A percentile compares a stretch with the other conserved stretches of the same genome.
phyloP scores from a whole-genome alignment of 2,888 invertebrate genomes.

The Rhagonycha lutea region DNA sequence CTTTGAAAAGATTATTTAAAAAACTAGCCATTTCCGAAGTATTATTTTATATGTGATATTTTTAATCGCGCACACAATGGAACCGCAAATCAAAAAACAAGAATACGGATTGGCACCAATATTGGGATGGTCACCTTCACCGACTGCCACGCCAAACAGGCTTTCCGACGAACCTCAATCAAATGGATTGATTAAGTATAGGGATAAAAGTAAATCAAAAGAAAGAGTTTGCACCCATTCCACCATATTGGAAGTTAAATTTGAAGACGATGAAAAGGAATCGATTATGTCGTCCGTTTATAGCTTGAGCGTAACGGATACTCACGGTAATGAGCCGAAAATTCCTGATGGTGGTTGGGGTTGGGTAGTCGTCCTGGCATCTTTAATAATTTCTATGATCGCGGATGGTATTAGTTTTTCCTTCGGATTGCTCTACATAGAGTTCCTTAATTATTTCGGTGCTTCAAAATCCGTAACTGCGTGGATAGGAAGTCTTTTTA shows the following conservation, averaged over 20 bases:
- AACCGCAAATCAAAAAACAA: slow-evolving; percentile 24
- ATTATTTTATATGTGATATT: slow-evolving; percentile 17
- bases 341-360: slow-evolving; percentile 87
- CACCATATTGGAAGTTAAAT: slow-evolving; percentile 34
- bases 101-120: slow-evolving; percentile 25
- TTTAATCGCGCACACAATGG: slow-evolving; percentile 20
- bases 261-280: slow-evolving; percentile 33
- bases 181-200: neutral
- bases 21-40: slow-evolving; percentile 5
- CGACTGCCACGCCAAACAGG: neutral
- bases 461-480: slow-evolving; percentile 85
- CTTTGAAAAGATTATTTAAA: neutral
- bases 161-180: slow-evolving; percentile 2
- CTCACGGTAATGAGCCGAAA: slow-evolving; percentile 54
- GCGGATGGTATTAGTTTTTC: slow-evolving; percentile 93
- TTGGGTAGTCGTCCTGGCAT: slow-evolving; percentile 86
- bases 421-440: slow-evolving; percentile 86
- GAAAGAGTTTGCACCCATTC: slow-evolving; percentile 7
- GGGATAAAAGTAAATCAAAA: slow-evolving; percentile 3
- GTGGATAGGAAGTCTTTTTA: slow-evolving; percentile 88
- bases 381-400: slow-evolving; percentile 84
- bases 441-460: slow-evolving; percentile 79
- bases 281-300: slow-evolving; percentile 33
- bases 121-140: slow-evolving; percentile 38
- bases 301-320: slow-evolving; percentile 32